phyloP scores from a whole-genome alignment of 2,888 invertebrate species.

The Drosophila prostipennis region DNA sequence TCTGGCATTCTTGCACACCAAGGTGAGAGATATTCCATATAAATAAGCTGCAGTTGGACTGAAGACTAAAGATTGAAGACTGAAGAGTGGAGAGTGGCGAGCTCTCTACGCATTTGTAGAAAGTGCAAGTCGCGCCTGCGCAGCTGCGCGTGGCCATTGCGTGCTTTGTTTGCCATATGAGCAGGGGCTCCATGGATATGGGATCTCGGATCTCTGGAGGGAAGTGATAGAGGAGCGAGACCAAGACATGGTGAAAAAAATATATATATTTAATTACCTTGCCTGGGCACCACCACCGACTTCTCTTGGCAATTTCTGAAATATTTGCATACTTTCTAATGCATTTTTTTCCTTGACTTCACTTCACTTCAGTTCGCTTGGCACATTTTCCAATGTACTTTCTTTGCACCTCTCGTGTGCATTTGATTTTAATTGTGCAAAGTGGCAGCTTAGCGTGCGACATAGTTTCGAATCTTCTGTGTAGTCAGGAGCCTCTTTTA shows the following conservation, averaged over 20 bases:
- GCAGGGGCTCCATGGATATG: slow-evolving; percentile 47
- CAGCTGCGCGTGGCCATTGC: slow-evolving; percentile 76
- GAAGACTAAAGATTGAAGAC: background rate
- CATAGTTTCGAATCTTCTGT: slow-evolving; percentile 62
- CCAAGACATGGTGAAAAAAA: slow-evolving; percentile 21
- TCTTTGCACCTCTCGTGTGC: slow-evolving; percentile 46
- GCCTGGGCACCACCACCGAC: slow-evolving; percentile 1
- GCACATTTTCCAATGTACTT: slow-evolving; percentile 42
- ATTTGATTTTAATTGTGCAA: slow-evolving; percentile 65
- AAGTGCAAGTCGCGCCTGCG: slow-evolving; percentile 74
- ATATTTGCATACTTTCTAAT: slow-evolving; percentile 79
- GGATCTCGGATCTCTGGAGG: slow-evolving; percentile 4
- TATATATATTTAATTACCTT: slow-evolving; percentile 70
- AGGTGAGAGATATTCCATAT: slow-evolving; percentile 85
- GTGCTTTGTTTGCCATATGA: slow-evolving; percentile 76
- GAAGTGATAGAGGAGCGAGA: slow-evolving; percentile 5
- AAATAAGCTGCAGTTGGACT: background rate
- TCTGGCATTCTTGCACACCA: slow-evolving; percentile 97
- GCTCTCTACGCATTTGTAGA: slow-evolving; percentile 73
- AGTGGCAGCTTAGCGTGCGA: slow-evolving; percentile 60
- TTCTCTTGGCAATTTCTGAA: slow-evolving; percentile 52
- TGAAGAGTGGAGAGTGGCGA: slow-evolving; percentile 9
- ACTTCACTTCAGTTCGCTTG: slow-evolving; percentile 28
- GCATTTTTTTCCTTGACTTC: slow-evolving; percentile 43
- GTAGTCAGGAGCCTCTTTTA: background rate